A percentile compares a stretch with the other conserved stretches of the same genome.
These are phyloP conservation scores for Azorinus chamasolen DNA, from an alignment of 2,888 invertebrate species.

Conservation along the genomic window DNA sequence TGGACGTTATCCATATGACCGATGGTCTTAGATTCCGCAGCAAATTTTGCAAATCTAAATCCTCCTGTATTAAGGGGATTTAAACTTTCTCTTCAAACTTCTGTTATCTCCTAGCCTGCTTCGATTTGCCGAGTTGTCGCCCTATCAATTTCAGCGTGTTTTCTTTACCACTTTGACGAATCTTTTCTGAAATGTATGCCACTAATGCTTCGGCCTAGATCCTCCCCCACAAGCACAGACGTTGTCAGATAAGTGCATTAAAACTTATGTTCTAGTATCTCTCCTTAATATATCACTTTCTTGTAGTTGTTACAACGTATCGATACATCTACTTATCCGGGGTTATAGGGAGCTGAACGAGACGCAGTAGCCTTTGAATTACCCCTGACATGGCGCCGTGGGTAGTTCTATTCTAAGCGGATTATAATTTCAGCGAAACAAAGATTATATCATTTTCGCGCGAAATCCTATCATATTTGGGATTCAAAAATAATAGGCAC, in stretches of 20 bases:
- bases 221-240: too few relatives aligned
- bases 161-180: constrained; percentile 34
- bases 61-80: constrained; percentile 58
- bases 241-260: constrained; percentile 5
- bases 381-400: constrained; percentile 18
- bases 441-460: constrained; percentile 9
- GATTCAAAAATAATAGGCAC: too few relatives aligned
- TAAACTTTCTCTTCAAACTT: constrained; percentile 58
- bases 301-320: too few relatives aligned
- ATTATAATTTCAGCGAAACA: constrained; percentile 26
- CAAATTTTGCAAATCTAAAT: constrained; percentile 29
- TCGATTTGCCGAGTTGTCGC: constrained; percentile 58
- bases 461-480: too few relatives aligned
- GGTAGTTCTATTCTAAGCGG: constrained; percentile 10
- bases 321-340: too few relatives aligned
- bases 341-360: too few relatives aligned
- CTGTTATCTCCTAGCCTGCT: constrained; percentile 51
- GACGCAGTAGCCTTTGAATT: neutral
- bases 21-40: too few relatives aligned
- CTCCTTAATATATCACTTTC: neutral
- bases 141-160: constrained; percentile 38
- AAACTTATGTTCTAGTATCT: constrained; percentile 8
- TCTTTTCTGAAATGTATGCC: constrained; percentile 1
- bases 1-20: too few relatives aligned
- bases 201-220: too few relatives aligned